phyloP scores from a whole-genome alignment of 2,797 vertebrate species.

The Heliangelus exortis region DNA sequence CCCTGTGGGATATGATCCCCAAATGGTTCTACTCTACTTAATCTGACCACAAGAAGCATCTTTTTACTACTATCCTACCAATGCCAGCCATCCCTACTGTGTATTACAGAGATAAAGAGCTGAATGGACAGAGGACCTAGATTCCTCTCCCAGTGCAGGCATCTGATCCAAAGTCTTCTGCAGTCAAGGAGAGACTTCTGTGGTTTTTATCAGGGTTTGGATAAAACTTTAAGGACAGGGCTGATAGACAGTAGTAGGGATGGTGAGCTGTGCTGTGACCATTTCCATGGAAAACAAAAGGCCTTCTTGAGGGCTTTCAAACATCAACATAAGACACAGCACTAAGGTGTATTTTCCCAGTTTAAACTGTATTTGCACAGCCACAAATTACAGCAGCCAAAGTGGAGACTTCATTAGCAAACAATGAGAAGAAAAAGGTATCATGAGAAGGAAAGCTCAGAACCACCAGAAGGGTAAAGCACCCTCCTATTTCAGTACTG shows the following conservation, averaged over 20 bases:
- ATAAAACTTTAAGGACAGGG: neutral
- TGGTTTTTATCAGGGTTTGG: neutral
- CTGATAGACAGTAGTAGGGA: neutral
- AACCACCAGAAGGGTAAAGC: slow-evolving; percentile 15
- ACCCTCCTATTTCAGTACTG: neutral
- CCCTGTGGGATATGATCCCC: neutral
- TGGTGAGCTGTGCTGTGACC: neutral
- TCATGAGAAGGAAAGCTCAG: neutral
- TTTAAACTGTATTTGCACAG: neutral
- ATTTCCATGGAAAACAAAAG: neutral
- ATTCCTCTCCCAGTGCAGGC: neutral
- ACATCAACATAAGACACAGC: neutral
- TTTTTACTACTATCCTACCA: neutral
- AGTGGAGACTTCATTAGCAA: neutral
- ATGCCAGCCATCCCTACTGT: neutral
- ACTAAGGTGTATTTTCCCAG: neutral
- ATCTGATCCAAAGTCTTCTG: neutral
- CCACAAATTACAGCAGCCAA: neutral
- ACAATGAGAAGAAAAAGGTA: neutral
- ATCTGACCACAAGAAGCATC: neutral
- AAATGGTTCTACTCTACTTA: neutral
- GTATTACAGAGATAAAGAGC: neutral
- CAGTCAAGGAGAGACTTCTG: neutral
- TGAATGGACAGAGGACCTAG: neutral
- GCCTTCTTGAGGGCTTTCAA: neutral